Conservation (phyloP, 2,113 vertebrate species). For the Pelvicachromis taeniatus region DNA sequence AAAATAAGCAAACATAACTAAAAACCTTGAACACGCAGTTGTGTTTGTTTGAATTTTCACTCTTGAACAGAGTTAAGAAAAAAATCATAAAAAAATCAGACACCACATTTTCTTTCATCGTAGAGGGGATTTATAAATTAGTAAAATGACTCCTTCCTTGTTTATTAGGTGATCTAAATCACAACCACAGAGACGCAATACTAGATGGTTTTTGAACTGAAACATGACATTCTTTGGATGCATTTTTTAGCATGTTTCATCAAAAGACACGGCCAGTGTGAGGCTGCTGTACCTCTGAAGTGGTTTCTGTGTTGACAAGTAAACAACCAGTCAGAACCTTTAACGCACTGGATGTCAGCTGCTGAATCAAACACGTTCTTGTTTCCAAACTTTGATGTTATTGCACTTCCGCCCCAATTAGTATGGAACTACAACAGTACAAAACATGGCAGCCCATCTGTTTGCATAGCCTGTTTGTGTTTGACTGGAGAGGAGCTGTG, state of each 20-base stretch:
- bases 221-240: not conserved
- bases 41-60: not conserved
- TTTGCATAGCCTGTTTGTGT: slow-evolving; percentile 22
- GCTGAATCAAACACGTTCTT: slow-evolving; percentile 20
- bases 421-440: slow-evolving; percentile 1
- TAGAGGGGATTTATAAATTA: not conserved
- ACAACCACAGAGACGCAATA: not conserved
- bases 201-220: not conserved
- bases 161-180: not conserved
- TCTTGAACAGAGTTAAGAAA: not conserved
- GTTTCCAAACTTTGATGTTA: slow-evolving; percentile 45
- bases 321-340: not conserved
- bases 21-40: not conserved
- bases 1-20: not conserved
- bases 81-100: not conserved
- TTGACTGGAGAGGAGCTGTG: slow-evolving; percentile 3
- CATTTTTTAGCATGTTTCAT: not conserved
- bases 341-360: not conserved
- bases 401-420: slow-evolving; percentile 49
- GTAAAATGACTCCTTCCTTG: not conserved
- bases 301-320: not conserved
- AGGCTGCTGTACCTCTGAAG: not conserved
- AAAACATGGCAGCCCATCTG: slow-evolving; percentile 37
- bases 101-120: not conserved
- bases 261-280: not conserved